These are phyloP conservation scores for Jaculus jaculus DNA, from an alignment of 2,113 vertebrate genomes.

Conservation along the genomic window DNA sequence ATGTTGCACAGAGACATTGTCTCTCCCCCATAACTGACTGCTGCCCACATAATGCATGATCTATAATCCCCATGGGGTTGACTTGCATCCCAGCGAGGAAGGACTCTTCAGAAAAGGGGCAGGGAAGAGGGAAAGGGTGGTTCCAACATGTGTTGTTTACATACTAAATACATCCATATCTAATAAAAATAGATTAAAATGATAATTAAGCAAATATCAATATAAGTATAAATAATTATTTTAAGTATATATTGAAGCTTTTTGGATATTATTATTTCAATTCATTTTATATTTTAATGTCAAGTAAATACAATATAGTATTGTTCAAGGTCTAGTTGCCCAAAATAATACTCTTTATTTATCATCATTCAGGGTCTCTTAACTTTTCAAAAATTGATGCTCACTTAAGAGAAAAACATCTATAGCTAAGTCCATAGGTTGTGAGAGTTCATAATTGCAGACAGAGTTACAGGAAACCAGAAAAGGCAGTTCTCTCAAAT, in stretches of 20 bases:
- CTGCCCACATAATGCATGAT: too few relatives aligned
- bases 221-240: constrained; percentile 15
- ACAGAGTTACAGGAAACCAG: not conserved
- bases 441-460: constrained; percentile 9
- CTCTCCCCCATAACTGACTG: too few relatives aligned
- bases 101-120: too few relatives aligned
- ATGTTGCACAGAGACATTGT: too few relatives aligned
- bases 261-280: not conserved
- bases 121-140: too few relatives aligned
- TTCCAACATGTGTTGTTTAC: too few relatives aligned
- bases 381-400: constrained; percentile 16
- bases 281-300: not conserved
- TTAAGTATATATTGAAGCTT: not conserved
- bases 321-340: not conserved
- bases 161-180: too few relatives aligned
- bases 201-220: constrained; percentile 28
- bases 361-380: not conserved
- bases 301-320: not conserved
- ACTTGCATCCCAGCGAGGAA: too few relatives aligned
- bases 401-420: constrained; percentile 1
- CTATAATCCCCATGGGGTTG: too few relatives aligned
- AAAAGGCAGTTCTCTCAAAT: constrained; percentile 28
- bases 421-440: not conserved
- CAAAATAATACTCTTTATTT: constrained; percentile 17
- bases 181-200: not conserved